Conservation (phyloP, 1,140 invertebrate genomes). For the Bacillus rossius region DNA sequence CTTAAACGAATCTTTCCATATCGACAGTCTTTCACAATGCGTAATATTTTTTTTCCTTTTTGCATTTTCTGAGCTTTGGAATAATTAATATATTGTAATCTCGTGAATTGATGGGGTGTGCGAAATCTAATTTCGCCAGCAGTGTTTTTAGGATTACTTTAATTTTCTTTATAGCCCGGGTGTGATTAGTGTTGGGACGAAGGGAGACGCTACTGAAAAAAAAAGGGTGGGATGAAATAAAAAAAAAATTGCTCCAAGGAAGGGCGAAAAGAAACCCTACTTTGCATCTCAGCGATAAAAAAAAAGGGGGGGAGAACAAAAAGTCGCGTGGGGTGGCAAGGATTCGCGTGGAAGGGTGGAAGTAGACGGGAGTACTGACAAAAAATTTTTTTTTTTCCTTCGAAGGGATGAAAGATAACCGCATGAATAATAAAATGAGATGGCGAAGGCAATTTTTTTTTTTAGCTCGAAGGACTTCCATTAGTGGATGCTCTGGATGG, state of each 20-base stretch:
- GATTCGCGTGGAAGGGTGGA: not conserved
- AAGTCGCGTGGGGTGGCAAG: not conserved
- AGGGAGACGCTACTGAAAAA: not conserved
- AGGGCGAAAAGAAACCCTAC: not conserved
- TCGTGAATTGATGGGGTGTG: too few relatives aligned
- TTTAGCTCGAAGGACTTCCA: slow-evolving; percentile 10
- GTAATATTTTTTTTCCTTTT: too few relatives aligned
- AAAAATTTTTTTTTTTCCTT: too few relatives aligned
- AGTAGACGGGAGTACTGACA: not conserved
- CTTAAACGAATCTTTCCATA: too few relatives aligned
- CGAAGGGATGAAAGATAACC: slow-evolving; percentile 16
- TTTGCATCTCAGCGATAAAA: slow-evolving; percentile 2
- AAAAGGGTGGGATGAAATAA: not conserved
- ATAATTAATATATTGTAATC: too few relatives aligned
- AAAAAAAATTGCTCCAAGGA: slow-evolving; percentile 1
- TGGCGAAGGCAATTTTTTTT: slow-evolving; percentile 5
- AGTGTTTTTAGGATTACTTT: too few relatives aligned
- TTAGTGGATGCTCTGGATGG: slow-evolving; percentile 13
- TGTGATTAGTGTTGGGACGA: too few relatives aligned
- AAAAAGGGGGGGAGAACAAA: not conserved
- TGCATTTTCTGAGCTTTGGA: too few relatives aligned
- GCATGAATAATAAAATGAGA: slow-evolving; percentile 21
- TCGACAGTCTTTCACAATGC: too few relatives aligned
- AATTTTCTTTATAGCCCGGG: too few relatives aligned
- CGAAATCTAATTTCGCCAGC: too few relatives aligned